Percentiles rank a stretch among this genome's conserved stretches.
phyloP scores from a whole-genome alignment of 2,113 vertebrate species.

The Chloroceryle aenea region DNA sequence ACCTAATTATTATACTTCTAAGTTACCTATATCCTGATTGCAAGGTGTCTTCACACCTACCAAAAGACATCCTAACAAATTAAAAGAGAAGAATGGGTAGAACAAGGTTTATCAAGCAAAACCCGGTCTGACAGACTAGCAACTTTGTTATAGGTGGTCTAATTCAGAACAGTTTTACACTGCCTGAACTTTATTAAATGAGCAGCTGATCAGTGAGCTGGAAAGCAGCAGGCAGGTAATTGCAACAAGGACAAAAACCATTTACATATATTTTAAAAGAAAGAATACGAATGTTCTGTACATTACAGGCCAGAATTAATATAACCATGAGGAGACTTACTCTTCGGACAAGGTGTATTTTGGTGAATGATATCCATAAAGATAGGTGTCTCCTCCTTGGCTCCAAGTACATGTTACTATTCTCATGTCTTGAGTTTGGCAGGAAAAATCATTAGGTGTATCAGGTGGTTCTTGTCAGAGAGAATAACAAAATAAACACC shows the following conservation, averaged over 20 bases:
- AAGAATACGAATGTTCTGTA: background rate
- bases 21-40: background rate
- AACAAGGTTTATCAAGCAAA: background rate
- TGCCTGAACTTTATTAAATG: background rate
- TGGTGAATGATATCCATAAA: background rate
- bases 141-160: background rate
- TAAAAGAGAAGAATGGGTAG: background rate
- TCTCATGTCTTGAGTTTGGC: slow-evolving; percentile 74
- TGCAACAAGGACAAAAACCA: background rate
- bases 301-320: background rate
- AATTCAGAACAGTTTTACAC: background rate
- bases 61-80: background rate
- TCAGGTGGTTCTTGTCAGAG: slow-evolving; percentile 69
- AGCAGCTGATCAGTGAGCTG: background rate
- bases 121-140: background rate
- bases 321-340: slow-evolving; percentile 43
- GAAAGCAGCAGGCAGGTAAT: background rate
- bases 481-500: background rate
- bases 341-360: slow-evolving; percentile 58
- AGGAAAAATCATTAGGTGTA: slow-evolving; percentile 71
- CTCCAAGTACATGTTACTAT: slow-evolving; percentile 74
- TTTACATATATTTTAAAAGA: background rate
- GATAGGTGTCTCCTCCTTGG: slow-evolving; percentile 10
- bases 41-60: background rate
- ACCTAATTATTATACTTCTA: background rate